These are phyloP conservation scores for Glareola pratincola DNA, from an alignment of 2,113 vertebrate species.

Conservation along the genomic window DNA sequence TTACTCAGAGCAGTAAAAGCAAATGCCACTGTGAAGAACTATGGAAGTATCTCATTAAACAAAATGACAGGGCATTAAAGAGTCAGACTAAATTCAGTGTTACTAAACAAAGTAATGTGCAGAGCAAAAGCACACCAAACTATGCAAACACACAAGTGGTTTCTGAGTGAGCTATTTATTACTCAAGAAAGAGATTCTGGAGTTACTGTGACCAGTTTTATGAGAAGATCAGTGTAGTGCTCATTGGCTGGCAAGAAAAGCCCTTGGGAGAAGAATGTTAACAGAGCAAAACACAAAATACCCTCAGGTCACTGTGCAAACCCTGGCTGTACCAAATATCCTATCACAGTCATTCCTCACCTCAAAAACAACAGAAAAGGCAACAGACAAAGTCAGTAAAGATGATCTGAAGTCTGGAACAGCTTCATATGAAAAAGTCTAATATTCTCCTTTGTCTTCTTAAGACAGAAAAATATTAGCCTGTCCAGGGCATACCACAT, in stretches of 20 bases:
- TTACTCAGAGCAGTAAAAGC: not conserved
- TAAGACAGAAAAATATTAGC: not conserved
- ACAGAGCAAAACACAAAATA: not conserved
- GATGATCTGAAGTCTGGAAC: not conserved
- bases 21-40: not conserved
- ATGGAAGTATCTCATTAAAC: not conserved
- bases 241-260: not conserved
- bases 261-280: not conserved
- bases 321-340: not conserved
- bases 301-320: not conserved
- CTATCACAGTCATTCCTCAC: not conserved
- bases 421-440: not conserved
- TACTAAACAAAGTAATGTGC: not conserved
- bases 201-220: not conserved
- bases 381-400: not conserved
- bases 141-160: not conserved
- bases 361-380: not conserved
- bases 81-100: not conserved
- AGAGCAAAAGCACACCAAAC: not conserved
- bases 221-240: not conserved
- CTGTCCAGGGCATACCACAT: not conserved
- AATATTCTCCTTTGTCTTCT: not conserved
- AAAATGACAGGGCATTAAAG: not conserved
- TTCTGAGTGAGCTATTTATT: not conserved
- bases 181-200: not conserved